Evolutionary conservation across 2,797 vertebrate genomes (phyloP), one percentile per base, ranked within the genome.

Genomic region (Morus bassanus): DNA sequence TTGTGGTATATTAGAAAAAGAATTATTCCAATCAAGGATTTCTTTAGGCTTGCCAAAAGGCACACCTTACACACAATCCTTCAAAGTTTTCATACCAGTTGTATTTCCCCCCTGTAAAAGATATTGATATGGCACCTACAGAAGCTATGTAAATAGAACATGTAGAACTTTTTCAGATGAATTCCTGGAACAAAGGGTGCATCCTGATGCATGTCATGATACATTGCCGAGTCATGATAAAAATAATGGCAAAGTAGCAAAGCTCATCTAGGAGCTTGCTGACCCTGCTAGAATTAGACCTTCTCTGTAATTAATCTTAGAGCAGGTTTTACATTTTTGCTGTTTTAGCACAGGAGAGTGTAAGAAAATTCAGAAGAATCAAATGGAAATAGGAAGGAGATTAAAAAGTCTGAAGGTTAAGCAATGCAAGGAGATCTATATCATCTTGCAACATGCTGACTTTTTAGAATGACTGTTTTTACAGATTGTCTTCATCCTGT

Each of bases 231-330:
- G 14, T 89, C 35, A 67, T 93, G 65, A 93, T 77, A 89, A 91
- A 50, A 94, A 33, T 91, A 91, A 83, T 61, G n/a, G 39, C 79
- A 64, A 87, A 91, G 75, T 93, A 79, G 35, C 61, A 85, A 63
- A 90, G 27, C 53, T 91, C 33, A 77, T 25, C 57, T 93, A 90
- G 81, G 67, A 85, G 73, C 28, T 96, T 88, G 28, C 59, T 83
- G 61, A 94, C 22, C 45, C 45, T 73, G 54, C 37, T 73, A 74
- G 76, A 94, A 95, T 91, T 92, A 83, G 10, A 88, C n/a, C 35
- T 76, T 73, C 80, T 75, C 39, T 91, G 61, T 79, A 92, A 96
- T 95, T 96, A 87, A 92, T 89, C 68, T 95, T 95, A 53, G 5
- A 63, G 41, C 23, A 78, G n/a, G 6, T 73, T 92, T 96, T 92